Base-by-base conservation (phyloP, 2,113 vertebrate species). In the Pelecanoides urinatrix region DNA sequence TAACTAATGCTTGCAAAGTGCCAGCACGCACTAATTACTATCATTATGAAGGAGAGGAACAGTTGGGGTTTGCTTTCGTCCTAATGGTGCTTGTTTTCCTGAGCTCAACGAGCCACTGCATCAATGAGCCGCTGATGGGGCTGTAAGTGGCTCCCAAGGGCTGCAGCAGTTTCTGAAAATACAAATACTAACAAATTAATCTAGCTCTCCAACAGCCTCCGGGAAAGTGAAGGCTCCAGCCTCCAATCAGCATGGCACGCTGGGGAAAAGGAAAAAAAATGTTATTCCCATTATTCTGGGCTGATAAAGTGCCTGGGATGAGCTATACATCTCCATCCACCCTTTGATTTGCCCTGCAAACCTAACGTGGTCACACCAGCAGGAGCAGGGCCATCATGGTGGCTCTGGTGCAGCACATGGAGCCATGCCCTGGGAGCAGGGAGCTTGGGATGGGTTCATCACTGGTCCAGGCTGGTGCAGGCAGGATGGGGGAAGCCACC, bases 41-140 rank as follows among this genome's bases (percentile, higher is more conserved):
- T 94, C 92, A 90, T 96, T 94, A 94, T 38, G 56, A 84, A 76
- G 73, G 49, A 97, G 70, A 95, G 53, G 70, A 94, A 42, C 73
- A 66, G 79, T 53, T 1, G 0, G 77, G 73, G 45, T 91, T 96
- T 96, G 58, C 77, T 94, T 86, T 95, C 71, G 77, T 82, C 67
- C 89, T 95, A 38, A 80, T 79, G 84, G 73, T 50, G 38, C 80
- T 82, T 85, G 62, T 92, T 94, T 91, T 91, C 86, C 73, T 25
- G 77, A 84, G 62, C 63, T 95, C 19, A 25, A 76, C 6, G 7
- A 94, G 52, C 76, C 55, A 55, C 38, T 1, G 78, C 75, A 5
- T 71, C 90, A 80, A 3, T 40, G 86, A 96, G 76, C 79, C 84
- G 73, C 86, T 76, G 92, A 94, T 90, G 84, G 89, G 81, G 66